Evolutionary conservation across 2,888 invertebrate species (phyloP).

Genomic region (Caenorhabditis uteleia): DNA sequence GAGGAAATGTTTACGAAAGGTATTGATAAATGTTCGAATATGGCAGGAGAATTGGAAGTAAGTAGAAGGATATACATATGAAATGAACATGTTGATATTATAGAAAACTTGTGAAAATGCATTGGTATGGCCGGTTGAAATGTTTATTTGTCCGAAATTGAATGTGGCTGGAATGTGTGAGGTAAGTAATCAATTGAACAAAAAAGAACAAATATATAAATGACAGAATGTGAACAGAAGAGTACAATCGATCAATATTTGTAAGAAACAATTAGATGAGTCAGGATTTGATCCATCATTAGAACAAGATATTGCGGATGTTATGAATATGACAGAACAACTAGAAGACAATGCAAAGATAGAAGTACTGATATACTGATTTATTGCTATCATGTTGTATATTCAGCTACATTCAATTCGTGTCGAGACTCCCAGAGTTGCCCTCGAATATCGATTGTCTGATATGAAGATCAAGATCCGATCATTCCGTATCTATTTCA

Average conservation of each 20-base stretch:
- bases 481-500: constrained; percentile 39
- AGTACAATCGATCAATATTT: constrained; percentile 29
- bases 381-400: constrained; percentile 1
- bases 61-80: not conserved
- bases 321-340: constrained; percentile 50
- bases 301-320: constrained; percentile 38
- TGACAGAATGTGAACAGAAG: constrained; percentile 28
- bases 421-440: constrained; percentile 55
- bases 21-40: constrained; percentile 48
- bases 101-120: constrained; percentile 24
- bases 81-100: not conserved
- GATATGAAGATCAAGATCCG: constrained; percentile 56
- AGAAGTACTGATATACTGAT: constrained; percentile 33
- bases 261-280: constrained; percentile 20
- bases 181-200: no score
- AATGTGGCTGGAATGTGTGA: constrained; percentile 48
- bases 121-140: constrained; percentile 27
- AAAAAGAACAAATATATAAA: no score
- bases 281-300: constrained; percentile 28
- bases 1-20: constrained; percentile 57
- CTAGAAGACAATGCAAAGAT: constrained; percentile 55
- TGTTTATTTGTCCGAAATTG: constrained; percentile 39
- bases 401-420: constrained; percentile 58
- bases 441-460: constrained; percentile 49
- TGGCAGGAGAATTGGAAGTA: constrained; percentile 24